Evolutionary conservation across 2,888 invertebrate genomes (phyloP), one percentile per base, ranked within the genome.

Genomic region (Mesochorus sp.): DNA sequence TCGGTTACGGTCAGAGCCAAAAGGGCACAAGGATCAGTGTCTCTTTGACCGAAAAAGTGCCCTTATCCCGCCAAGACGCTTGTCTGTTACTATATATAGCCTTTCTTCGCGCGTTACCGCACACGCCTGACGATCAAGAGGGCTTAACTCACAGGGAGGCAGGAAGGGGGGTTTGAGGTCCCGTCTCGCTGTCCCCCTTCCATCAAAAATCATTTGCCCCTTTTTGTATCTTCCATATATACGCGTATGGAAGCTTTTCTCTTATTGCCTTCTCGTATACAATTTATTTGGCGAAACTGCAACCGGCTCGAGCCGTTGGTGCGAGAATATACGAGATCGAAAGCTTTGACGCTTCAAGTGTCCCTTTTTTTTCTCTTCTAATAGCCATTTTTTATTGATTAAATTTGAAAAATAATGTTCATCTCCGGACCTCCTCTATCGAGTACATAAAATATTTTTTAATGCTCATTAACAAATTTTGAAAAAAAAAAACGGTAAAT

Each of bases 241-340:
- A 34, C 14, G 51, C 34, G n/a, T n/a, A 6, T 8, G 21, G 17
- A 21, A 34, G 34, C 55, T 28, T 4, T 59, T 51, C 34, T 21
- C 51, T 37, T 62, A 6, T 34, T 39, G 31, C 14, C 49, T 57
- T 76, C 62, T 49, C 76, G 31, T 62, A 42, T 53, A 51, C 51
- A 62, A n/a, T n/a, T n/a, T n/a, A n/a, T n/a, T n/a, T n/a, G 51
- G 42, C 71, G 24, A 70, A 71, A 61, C 59, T 61, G 42, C 61
- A 61, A 53, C 14, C 26, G 12, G 8, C 42, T 62, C 62, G 17
- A 14, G 14, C 8, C 21, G 31, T 47, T 59, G 24, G 24, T 24
- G 47, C 42, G 31, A 28, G 55, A 68, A 57, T 24, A 44, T 57
- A 55, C 67, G 55, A 53, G 67, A 42, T 31, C 42, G 42, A n/a